Base-by-base conservation (phyloP, 2,113 vertebrate species). In the Tragulus kanchil region DNA sequence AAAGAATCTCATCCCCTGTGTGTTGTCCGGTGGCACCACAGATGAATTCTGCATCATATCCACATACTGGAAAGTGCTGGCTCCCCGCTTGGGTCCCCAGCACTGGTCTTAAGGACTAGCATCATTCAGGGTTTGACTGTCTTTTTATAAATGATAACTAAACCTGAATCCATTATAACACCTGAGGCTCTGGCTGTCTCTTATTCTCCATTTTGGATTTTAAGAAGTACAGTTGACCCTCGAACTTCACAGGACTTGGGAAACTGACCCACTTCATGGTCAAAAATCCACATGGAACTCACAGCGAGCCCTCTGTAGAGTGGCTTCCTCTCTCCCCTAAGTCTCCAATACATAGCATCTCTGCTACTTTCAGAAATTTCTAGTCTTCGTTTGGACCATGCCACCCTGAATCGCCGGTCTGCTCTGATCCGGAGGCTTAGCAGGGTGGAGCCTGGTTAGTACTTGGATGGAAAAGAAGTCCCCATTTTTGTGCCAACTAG, bases 401-500 rank as follows among this genome's bases (percentile, higher is more conserved):
- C 36, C 36, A 36, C 36, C 36, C 36, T 36, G 36, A 36, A 36
- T 36, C 36, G 36, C 36, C 36, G 36, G 36, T 36, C 36, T 36
- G 36, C 36, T 36, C 36, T 36, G 36, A 36, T 36, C 36, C 36
- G 36, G 36, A 36, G 2, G 36, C 36, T 36, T 36, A 36, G 36
- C 36, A 36, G 36, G 36, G 36, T 36, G 36, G 36, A 36, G 36
- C 36, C 36, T 36, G 36, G 36, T 36, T 36, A 36, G 36, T 36
- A 36, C 36, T 36, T 36, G 36, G 36, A 36, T 36, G 36, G 36
- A 36, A 36, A 36, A 36, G 36, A 36, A 36, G 97, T 96, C 96
- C 89, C 97, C 97, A 84, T 94, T 97, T 97, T 96, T 97, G 97
- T 98, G 98, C 98, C 98, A 98, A 96, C 97, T 96, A 89, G 77